Evolutionary conservation across 1,140 invertebrate species (phyloP).

Genomic region (Aphaenogaster rudis): DNA sequence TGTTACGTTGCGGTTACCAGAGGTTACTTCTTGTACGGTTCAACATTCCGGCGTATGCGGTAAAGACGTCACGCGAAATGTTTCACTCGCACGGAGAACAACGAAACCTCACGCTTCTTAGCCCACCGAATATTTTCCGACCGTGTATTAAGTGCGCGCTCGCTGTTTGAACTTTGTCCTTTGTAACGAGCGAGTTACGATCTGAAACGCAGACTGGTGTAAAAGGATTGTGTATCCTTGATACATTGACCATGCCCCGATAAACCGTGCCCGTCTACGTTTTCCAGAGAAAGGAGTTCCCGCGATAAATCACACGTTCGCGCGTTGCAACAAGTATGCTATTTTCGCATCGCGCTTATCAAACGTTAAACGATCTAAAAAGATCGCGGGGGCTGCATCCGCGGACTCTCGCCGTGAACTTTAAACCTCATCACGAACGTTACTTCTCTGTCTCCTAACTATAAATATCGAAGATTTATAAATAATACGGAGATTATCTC

Average conservation of each 20-base stretch:
- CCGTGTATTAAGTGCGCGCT: background rate
- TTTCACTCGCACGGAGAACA: background rate
- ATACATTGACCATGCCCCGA: slow-evolving; percentile 53
- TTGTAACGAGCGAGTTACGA: slow-evolving; percentile 17
- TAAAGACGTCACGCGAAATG: slow-evolving; percentile 47
- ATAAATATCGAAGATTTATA: slow-evolving; percentile 26
- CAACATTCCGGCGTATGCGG: slow-evolving; percentile 18
- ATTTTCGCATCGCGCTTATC: slow-evolving; percentile 47
- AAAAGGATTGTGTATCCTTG: slow-evolving; percentile 65
- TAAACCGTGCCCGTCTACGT: slow-evolving; percentile 33
- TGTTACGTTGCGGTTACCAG: slow-evolving; percentile 55
- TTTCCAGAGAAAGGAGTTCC: slow-evolving; percentile 63
- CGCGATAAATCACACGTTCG: slow-evolving; percentile 46
- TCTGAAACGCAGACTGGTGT: slow-evolving; percentile 30
- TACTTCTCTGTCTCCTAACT: background rate
- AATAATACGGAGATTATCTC: slow-evolving; percentile 15
- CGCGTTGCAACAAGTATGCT: slow-evolving; percentile 26
- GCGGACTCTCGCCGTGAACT: slow-evolving; percentile 1
- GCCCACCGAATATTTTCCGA: background rate
- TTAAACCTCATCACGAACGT: background rate
- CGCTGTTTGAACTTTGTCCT: slow-evolving; percentile 27
- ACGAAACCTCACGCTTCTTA: background rate
- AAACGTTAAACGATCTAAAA: slow-evolving; percentile 24
- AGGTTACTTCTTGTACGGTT: background rate
- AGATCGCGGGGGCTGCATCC: background rate